A percentile compares a stretch with the other conserved stretches of the same genome.
phyloP scores from a whole-genome alignment of 2,888 invertebrate species.

The Agonopterix alstromeriana region DNA sequence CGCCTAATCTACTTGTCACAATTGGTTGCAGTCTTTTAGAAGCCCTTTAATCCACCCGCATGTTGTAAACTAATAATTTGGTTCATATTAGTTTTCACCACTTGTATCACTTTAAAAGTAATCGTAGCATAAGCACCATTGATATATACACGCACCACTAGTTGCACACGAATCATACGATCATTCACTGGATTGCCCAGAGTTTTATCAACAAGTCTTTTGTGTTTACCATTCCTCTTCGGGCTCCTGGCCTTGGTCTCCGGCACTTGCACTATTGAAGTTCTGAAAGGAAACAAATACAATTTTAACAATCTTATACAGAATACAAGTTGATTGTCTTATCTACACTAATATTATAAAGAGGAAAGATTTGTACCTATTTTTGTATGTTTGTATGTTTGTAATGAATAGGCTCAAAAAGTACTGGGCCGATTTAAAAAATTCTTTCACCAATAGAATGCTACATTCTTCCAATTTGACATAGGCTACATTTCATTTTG shows the following conservation, averaged over 20 bases:
- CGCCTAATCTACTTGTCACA: conserved; percentile 26
- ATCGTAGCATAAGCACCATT: conserved; percentile 47
- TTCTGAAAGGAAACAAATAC: conserved; percentile 33
- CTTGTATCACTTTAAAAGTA: background rate
- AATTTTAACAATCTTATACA: no score
- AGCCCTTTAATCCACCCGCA: conserved; percentile 7
- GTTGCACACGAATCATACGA: conserved; percentile 36
- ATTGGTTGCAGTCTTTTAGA: conserved; percentile 32
- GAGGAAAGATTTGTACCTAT: no score
- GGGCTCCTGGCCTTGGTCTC: conserved; percentile 56
- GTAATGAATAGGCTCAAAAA: no score
- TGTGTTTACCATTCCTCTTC: conserved; percentile 74
- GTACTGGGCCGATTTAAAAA: no score
- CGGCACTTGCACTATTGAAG: conserved; percentile 42
- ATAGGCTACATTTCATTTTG: no score
- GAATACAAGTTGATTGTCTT: no score
- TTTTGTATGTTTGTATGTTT: no score
- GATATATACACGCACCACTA: conserved; percentile 40
- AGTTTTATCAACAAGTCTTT: conserved; percentile 30
- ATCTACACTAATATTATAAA: no score
- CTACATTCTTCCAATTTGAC: no score
- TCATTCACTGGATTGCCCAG: conserved; percentile 18
- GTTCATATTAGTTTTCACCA: background rate
- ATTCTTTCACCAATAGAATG: no score
- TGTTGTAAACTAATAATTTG: conserved; percentile 7